phyloP scores from a whole-genome alignment of 2,113 vertebrate genomes.

The Dascyllus trimaculatus region DNA sequence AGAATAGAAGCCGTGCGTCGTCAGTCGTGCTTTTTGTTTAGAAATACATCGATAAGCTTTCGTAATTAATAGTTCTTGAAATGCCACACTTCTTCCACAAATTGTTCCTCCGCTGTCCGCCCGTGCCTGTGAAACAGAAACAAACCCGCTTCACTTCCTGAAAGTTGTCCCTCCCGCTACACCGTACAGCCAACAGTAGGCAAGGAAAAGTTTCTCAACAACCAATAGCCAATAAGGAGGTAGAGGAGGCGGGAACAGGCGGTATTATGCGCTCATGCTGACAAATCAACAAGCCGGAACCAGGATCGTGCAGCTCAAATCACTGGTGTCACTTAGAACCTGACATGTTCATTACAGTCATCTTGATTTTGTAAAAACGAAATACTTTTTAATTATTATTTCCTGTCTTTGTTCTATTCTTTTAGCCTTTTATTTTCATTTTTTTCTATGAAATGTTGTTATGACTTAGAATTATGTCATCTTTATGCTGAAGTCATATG shows the following conservation, averaged over 20 bases:
- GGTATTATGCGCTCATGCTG: not conserved
- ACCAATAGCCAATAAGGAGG: constrained; percentile 26
- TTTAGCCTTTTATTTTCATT: no score
- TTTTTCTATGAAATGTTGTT: no score
- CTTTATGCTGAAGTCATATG: no score
- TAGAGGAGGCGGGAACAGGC: not conserved
- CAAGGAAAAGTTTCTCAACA: not conserved
- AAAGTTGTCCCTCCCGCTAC: constrained; percentile 28
- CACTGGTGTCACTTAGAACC: no score
- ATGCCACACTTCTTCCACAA: no score
- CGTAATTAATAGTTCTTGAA: not conserved
- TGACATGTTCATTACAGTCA: no score
- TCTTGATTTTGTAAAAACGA: no score
- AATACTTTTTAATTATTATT: no score
- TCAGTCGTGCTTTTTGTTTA: not conserved
- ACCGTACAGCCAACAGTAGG: constrained; percentile 50
- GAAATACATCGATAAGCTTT: not conserved
- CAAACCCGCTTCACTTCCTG: constrained; percentile 38
- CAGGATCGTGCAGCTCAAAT: no score
- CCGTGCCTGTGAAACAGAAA: not conserved
- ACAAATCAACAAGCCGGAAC: not conserved
- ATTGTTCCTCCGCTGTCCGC: no score
- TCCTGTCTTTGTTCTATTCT: no score
- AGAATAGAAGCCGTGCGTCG: not conserved
- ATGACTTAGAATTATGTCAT: no score